These are phyloP conservation scores for Clusia tigrina DNA, from an alignment of 2,888 invertebrate species.

Conservation along the genomic window DNA sequence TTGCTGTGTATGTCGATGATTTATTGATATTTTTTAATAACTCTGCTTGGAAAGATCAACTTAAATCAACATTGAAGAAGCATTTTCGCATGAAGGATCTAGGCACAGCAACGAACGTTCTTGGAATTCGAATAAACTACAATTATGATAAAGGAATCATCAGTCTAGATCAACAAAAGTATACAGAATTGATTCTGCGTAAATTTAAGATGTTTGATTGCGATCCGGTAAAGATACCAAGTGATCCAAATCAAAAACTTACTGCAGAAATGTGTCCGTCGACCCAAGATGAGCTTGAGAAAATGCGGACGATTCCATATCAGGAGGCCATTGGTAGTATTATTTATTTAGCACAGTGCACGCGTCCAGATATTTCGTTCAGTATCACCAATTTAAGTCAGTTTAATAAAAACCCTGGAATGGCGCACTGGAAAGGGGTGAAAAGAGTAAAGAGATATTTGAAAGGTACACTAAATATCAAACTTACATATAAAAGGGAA, in stretches of 20 bases:
- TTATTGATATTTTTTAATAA: slow-evolving; percentile 25
- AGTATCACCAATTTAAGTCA: slow-evolving; percentile 21
- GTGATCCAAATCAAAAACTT: slow-evolving; percentile 27
- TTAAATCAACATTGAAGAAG: slow-evolving; percentile 12
- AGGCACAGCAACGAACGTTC: slow-evolving; percentile 18
- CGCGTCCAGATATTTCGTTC: slow-evolving; percentile 21
- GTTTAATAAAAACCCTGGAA: slow-evolving; percentile 25
- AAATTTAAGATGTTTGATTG: slow-evolving; percentile 21
- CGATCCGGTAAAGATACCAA: slow-evolving; percentile 22
- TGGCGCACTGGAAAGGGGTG: slow-evolving; percentile 27
- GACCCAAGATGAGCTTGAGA: slow-evolving; percentile 14
- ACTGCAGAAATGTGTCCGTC: slow-evolving; percentile 24
- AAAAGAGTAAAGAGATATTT: slow-evolving; percentile 14
- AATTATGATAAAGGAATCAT: neutral
- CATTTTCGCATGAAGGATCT: slow-evolving; percentile 23
- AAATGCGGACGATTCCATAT: slow-evolving; percentile 22
- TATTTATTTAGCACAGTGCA: neutral
- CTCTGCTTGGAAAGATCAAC: slow-evolving; percentile 9
- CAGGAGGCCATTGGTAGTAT: slow-evolving; percentile 14
- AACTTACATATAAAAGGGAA: neutral
- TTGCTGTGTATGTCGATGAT: slow-evolving; percentile 25
- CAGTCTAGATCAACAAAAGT: slow-evolving; percentile 8
- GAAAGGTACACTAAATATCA: neutral
- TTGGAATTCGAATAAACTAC: slow-evolving; percentile 23
- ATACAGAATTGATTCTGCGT: slow-evolving; percentile 14